Conservation (phyloP, 2,888 invertebrate species). For the Spialia ferax region DNA sequence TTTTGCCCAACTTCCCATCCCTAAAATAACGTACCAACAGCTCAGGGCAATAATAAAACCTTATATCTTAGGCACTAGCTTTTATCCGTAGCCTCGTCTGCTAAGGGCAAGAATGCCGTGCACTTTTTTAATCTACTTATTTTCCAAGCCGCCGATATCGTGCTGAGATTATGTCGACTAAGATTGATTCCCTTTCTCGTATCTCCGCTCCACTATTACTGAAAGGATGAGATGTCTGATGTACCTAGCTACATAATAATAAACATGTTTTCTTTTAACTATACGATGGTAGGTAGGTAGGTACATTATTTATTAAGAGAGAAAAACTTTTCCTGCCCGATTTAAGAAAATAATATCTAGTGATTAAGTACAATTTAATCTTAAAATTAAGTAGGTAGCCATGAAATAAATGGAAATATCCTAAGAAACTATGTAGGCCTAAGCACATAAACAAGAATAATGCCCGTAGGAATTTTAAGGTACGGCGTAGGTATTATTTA, state of each 20-base stretch:
- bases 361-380: no score
- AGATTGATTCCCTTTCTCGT: constrained; percentile 28
- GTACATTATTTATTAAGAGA: neutral
- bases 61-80: constrained; percentile 28
- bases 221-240: constrained; percentile 6
- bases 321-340: neutral
- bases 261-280: neutral
- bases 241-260: neutral
- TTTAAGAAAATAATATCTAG: neutral
- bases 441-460: neutral
- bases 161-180: constrained; percentile 30
- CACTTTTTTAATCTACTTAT: constrained; percentile 32
- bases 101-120: constrained; percentile 29
- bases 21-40: constrained; percentile 10
- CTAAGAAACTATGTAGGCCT: neutral
- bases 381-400: no score
- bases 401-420: neutral
- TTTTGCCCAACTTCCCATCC: neutral
- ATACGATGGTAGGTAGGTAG: neutral
- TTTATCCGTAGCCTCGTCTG: constrained; percentile 15
- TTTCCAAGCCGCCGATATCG: constrained; percentile 33
- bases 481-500: constrained; percentile 10
- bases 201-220: constrained; percentile 14
- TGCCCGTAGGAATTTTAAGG: constrained; percentile 7
- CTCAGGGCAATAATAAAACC: constrained; percentile 30